Conservation (phyloP, 2,888 invertebrate genomes). For the Parasteatoda lunata region DNA sequence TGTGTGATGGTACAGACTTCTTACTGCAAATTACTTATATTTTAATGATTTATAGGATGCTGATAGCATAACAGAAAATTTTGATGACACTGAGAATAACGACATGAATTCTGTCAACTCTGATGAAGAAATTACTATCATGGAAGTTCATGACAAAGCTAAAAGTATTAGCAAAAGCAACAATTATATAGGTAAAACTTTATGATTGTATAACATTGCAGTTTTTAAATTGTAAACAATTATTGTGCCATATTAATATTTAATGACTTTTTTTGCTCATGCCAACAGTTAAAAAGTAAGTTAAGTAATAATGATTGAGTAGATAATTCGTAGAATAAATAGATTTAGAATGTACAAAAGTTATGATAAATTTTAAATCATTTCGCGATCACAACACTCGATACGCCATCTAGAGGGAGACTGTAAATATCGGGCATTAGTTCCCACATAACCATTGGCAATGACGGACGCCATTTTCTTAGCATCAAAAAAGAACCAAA, state of each 20-base stretch:
- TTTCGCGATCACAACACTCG: no score
- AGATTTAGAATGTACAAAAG: no score
- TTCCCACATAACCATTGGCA: no score
- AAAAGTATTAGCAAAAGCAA: slow-evolving; percentile 35
- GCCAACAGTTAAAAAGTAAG: slow-evolving; percentile 43
- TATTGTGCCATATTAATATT: not conserved
- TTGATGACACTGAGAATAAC: slow-evolving; percentile 2
- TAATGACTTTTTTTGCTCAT: slow-evolving; percentile 18
- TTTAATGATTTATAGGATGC: slow-evolving; percentile 13
- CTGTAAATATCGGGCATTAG: no score
- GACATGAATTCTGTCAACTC: slow-evolving; percentile 38
- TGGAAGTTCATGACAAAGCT: slow-evolving; percentile 18
- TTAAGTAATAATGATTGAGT: not conserved
- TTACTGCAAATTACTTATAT: no score
- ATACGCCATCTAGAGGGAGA: no score
- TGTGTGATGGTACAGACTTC: no score
- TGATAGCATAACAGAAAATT: slow-evolving; percentile 16
- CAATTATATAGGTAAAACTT: slow-evolving; percentile 35
- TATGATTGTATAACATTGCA: not conserved
- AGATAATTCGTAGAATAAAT: no score
- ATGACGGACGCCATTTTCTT: no score
- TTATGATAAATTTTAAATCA: no score
- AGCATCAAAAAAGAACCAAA: no score
- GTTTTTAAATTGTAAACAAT: not conserved
- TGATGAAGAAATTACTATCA: slow-evolving; percentile 53